Evolutionary conservation across 2,113 vertebrate species (phyloP), one percentile per base, ranked within the genome.

Genomic region (Maccullochella peelii): DNA sequence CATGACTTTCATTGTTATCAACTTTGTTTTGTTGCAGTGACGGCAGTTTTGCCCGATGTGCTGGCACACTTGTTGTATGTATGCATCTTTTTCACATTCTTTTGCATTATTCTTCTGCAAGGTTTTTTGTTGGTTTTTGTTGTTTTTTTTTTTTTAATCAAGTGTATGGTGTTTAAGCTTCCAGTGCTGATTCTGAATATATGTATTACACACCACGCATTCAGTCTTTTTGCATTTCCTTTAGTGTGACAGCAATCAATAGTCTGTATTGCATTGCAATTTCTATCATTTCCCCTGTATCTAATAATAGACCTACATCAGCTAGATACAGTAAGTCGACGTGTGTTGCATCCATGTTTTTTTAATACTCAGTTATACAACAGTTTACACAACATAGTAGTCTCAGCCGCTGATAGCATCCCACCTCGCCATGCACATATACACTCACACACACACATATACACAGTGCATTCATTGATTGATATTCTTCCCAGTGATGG

Each of bases 291-390:
- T 27, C 4, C n/a, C 3, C 8, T 27, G 23, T 42, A 23, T 62
- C 20, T n/a, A 50, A 75, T 66, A 5, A 33, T 61, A 23, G 18
- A 20, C 30, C 8, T 14, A 20, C 50, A 20, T n/a, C 4, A 33
- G 2, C 44, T 50, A 11, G 4, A 33, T 50, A 69, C 16, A 69
- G 47, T 10, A 20, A 23, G 27, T 69, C 5, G 4, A 57, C 8
- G 10, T 79, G 49, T 23, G 54, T 20, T 33, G n/a, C 18, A 77
- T 61, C 11, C 14, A n/a, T 65, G 57, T 49, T 77, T 62, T 25
- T 30, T 70, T 40, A 61, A 36, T 65, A 36, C 76, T 30, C 42
- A 80, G 76, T 87, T 83, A 87, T 38, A 81, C 75, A 90, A 85
- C 86, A 63, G 42, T 87, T 77, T 77, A 85, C 33, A 85, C 84